Evolutionary conservation across 2,888 invertebrate genomes (phyloP).

Genomic region (Cosmopolites sordidus): DNA sequence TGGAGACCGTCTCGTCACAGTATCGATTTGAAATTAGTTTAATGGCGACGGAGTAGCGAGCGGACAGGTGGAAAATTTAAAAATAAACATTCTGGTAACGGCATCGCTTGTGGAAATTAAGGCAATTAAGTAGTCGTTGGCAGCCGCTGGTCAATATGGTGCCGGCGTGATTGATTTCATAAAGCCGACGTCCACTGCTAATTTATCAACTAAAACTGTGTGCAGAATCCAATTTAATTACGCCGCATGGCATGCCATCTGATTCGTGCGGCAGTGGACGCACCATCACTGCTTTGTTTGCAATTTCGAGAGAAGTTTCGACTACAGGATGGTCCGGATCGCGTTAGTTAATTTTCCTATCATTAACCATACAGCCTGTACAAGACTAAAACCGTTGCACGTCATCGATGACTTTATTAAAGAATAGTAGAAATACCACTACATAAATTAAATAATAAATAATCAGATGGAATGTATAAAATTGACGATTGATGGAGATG

Average conservation of each 20-base stretch:
- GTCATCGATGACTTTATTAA: too few relatives aligned
- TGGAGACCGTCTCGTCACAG: too few relatives aligned
- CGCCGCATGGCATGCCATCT: slow-evolving; percentile 28
- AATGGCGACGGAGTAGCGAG: slow-evolving; percentile 3
- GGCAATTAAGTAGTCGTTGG: slow-evolving; percentile 43
- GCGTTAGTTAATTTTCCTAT: too few relatives aligned
- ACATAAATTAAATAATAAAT: too few relatives aligned
- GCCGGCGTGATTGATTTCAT: slow-evolving; percentile 43
- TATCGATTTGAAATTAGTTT: slow-evolving; percentile 24
- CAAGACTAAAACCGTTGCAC: too few relatives aligned
- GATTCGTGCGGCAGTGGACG: slow-evolving; percentile 11
- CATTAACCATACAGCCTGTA: too few relatives aligned
- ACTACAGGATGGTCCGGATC: too few relatives aligned
- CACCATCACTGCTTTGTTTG: background rate
- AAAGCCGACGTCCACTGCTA: slow-evolving; percentile 38
- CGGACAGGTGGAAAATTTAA: slow-evolving; percentile 28
- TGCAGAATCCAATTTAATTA: slow-evolving; percentile 30
- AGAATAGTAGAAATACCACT: too few relatives aligned
- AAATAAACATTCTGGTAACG: slow-evolving; percentile 22
- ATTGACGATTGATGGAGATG: too few relatives aligned
- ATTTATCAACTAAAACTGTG: slow-evolving; percentile 36
- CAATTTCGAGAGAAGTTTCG: too few relatives aligned
- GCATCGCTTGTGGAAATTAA: slow-evolving; percentile 40
- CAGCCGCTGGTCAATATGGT: slow-evolving; percentile 42
- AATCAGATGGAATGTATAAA: too few relatives aligned